Evolutionary conservation across 1,140 invertebrate species (phyloP), one percentile per base, ranked within the genome.

Genomic region (Scaptomyza graminum): DNA sequence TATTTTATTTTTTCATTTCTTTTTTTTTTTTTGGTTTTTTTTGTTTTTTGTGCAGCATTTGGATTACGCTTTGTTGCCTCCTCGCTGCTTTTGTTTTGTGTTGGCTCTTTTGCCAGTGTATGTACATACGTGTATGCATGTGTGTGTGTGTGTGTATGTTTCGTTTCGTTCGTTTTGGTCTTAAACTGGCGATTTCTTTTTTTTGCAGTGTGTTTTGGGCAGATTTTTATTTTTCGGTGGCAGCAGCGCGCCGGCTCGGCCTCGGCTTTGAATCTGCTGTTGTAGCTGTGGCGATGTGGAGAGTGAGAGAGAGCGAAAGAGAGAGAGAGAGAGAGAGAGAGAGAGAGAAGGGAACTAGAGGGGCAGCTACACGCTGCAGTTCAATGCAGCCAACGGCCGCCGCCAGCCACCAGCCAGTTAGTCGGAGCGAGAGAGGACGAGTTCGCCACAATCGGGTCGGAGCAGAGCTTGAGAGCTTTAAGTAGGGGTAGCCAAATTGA

Each of bases 211-310:
- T 90, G 37, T 83, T 71, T 90, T 90, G 79, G 82, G 70, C 79
- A 83, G 83, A 88, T 90, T 90, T 88, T 88, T 83, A 78, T 90
- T 90, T 88, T 90, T 90, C 79, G 79, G 79, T 80, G 75, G 77
- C 81, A 61, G 65, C 61, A 64, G 69, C 56, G 69, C 61, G 70
- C 76, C 56, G 69, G 56, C 51, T 68, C 55, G 49, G 64, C 64
- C 16, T 50, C 65, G 28, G 50, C 44, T 68, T 68, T 62, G 63
- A 51, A 52, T 28, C 56, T 59, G 28, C 25, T 34, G 39, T 28
- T 56, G 31, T 28, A n/a, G 18, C 1, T 22, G 7, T 11, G 3
- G 37, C n/a, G 16, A 3, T 4, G 46, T 0, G 25, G 5, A 11
- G 37, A 5, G n/a, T 16, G 5, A 3, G 9, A 15, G 28, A 7